Conservation (phyloP, 2,888 invertebrate species). For the Margaritifera margaritifera region DNA sequence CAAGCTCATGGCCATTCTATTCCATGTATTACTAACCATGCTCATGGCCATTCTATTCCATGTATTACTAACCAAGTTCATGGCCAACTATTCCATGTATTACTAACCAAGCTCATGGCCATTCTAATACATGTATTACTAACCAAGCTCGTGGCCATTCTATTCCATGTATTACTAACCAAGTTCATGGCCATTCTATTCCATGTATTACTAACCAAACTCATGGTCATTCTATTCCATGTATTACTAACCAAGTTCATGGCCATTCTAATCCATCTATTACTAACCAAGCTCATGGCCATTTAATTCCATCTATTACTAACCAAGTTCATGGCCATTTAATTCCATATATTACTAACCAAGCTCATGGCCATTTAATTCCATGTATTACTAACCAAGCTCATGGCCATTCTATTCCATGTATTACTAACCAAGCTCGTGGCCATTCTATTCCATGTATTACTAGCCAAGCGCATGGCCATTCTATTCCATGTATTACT, state of each 20-base stretch:
- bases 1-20: too few relatives aligned
- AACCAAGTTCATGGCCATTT: background rate
- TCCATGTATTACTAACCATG: background rate
- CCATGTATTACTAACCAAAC: too few relatives aligned
- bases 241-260: background rate
- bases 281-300: too few relatives aligned
- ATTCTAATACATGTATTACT: too few relatives aligned
- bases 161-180: background rate
- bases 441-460: background rate
- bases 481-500: background rate
- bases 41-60: background rate
- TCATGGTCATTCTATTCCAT: background rate
- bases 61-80: too few relatives aligned
- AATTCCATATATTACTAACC: background rate
- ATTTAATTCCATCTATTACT: background rate
- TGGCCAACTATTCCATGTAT: background rate
- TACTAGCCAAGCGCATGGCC: background rate
- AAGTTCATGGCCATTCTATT: background rate
- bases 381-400: background rate
- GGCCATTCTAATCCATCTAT: background rate
- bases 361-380: background rate
- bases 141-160: too few relatives aligned
- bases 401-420: background rate
- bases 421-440: background rate
- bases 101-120: background rate